Conservation (phyloP, 2,797 vertebrate species). For the Xenentodon cancila region DNA sequence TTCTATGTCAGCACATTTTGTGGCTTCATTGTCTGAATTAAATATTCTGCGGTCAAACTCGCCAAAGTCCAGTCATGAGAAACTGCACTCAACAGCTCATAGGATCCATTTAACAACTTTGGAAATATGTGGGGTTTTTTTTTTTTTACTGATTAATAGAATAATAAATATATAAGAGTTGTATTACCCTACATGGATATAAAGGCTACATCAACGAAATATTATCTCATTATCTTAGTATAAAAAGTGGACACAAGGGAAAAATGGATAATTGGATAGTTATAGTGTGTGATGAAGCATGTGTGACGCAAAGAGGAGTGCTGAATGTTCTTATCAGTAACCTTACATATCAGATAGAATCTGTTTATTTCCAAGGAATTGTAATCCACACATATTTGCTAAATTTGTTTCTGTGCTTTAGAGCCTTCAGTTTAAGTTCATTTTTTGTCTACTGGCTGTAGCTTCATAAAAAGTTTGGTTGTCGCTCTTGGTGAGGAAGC, state of each 20-base stretch:
- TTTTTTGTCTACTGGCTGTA: constrained; percentile 2
- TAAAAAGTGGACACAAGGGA: not conserved
- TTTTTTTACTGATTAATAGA: too few species aligned
- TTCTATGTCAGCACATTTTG: constrained; percentile 52
- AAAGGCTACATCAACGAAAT: constrained; percentile 1
- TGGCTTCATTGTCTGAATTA: constrained; percentile 8
- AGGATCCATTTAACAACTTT: not conserved
- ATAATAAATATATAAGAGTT: not conserved
- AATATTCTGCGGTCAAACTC: not conserved
- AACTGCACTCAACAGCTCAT: not conserved
- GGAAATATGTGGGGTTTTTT: not conserved
- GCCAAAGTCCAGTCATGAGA: constrained; percentile 1
- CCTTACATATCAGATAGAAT: not conserved
- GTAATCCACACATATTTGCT: too few species aligned
- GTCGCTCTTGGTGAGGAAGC: not conserved
- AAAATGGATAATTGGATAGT: not conserved
- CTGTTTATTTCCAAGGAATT: too few species aligned
- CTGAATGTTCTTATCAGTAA: not conserved
- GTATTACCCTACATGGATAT: not conserved
- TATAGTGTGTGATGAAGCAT: not conserved
- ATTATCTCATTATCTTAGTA: not conserved
- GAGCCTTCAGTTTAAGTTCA: not conserved
- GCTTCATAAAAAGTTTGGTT: constrained; percentile 1
- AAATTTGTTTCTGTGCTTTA: too few species aligned
- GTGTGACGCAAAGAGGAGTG: not conserved